Base-by-base conservation (phyloP, 2,888 invertebrate species). In the Hypena proboscidalis region DNA sequence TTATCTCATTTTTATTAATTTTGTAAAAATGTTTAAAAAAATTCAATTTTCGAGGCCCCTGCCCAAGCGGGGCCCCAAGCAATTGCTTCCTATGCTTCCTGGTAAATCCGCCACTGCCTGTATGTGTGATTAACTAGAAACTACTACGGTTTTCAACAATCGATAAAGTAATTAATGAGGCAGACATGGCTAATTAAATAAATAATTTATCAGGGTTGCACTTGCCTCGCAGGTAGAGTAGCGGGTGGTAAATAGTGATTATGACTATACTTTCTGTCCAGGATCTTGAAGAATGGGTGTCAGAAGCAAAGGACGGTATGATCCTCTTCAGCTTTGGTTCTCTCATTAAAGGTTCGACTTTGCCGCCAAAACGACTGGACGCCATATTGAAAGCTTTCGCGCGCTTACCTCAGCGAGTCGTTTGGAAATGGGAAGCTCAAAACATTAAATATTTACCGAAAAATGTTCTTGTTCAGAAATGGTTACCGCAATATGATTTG, bases 371-470 rank as follows among this genome's bases (percentile, higher is more conserved):
- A 1, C 93, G 92, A 44, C 67, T 93, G 31, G 63, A 81, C 2
- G 85, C 83, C 15, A 92, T 96, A 23, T 45, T 94, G 15, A 87
- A 87, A 9, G 94, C 92, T 6, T 92, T 96, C 45, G 77, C 85
- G 0, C 83, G 88, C 11, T 75, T 95, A 14, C 90, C 93, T 2
- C 92, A 94, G 56, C 91, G 92, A 31, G 91, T 96, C 1, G 76
- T 96, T 21, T 95, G 95, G 95, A 95, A 95, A 83, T 95, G 94
- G 93, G 95, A 95, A 71, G 92, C 92, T 1, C 81, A 90, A 3
- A 73, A 92, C 59, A 82, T 88, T 0, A 83, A 83, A 9, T 54
- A 59, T 33, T 81, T 94, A 51, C 92, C 94, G 0, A 71, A 84
- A 19, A 94, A 95, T 67, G 90, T 95, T 0, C 83, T 91, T 65